Evolutionary conservation across 1,140 invertebrate species (phyloP).

Genomic region (Drosophila lowei): DNA sequence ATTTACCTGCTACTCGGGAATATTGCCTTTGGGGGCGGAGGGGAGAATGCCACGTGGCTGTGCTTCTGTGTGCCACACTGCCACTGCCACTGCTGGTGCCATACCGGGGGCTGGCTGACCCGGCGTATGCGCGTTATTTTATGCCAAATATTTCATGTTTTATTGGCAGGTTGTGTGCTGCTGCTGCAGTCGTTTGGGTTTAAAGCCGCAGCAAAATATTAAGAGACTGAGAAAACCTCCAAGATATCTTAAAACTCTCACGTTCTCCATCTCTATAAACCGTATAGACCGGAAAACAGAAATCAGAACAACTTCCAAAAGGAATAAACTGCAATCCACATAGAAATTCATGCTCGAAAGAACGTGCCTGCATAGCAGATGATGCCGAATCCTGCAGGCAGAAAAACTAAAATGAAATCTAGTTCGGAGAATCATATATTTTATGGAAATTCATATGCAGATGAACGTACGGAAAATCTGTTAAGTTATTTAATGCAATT

Average conservation of each 20-base stretch:
- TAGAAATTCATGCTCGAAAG: slow-evolving; percentile 16
- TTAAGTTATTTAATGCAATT: slow-evolving; percentile 20
- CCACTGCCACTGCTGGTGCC: too few species aligned
- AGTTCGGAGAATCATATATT: too few species aligned
- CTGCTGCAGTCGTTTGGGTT: not conserved
- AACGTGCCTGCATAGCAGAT: too few species aligned
- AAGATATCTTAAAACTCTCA: not conserved
- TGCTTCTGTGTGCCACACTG: slow-evolving; percentile 1
- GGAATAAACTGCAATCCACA: not conserved
- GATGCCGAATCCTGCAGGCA: too few species aligned
- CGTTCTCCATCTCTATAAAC: not conserved
- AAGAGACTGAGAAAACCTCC: too few species aligned
- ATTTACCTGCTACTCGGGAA: slow-evolving; percentile 3
- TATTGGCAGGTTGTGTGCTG: slow-evolving; percentile 37
- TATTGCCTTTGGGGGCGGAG: slow-evolving; percentile 18
- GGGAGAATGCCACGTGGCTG: slow-evolving; percentile 34
- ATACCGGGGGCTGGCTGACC: slow-evolving; percentile 4
- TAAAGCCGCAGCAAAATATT: not conserved
- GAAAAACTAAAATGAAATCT: too few species aligned
- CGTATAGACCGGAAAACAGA: not conserved
- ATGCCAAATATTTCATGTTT: slow-evolving; percentile 56
- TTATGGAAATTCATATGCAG: slow-evolving; percentile 4
- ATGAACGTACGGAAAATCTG: slow-evolving; percentile 7
- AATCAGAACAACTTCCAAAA: not conserved
- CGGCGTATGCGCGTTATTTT: slow-evolving; percentile 54